Evolutionary conservation across 2,888 invertebrate species (phyloP).

Genomic region (Gortyna flavago): DNA sequence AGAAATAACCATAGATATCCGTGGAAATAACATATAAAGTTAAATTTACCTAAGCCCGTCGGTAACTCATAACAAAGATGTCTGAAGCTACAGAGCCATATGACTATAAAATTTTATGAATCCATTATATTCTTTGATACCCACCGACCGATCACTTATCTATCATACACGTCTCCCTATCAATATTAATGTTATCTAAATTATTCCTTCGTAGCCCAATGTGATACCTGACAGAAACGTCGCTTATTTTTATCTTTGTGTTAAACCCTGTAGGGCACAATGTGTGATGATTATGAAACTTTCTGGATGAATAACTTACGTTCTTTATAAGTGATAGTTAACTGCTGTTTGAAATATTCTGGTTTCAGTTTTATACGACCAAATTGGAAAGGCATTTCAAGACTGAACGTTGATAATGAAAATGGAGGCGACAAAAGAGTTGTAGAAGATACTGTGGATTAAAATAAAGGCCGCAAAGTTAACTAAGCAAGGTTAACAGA

Average conservation of each 20-base stretch:
- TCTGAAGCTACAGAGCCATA: not conserved
- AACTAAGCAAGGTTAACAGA: not conserved
- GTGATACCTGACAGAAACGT: conserved; percentile 28
- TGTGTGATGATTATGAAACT: conserved; percentile 14
- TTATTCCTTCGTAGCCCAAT: conserved; percentile 33
- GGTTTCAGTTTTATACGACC: not conserved
- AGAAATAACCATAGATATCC: no score
- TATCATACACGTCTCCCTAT: conserved; percentile 26
- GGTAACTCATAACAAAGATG: conserved; percentile 12
- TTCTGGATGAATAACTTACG: not conserved
- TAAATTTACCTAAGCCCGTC: not conserved
- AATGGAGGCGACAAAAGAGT: no score
- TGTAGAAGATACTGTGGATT: not conserved
- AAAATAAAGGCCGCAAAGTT: not conserved
- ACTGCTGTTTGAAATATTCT: not conserved
- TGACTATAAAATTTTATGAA: conserved; percentile 26
- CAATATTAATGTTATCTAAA: conserved; percentile 45
- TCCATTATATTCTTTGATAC: conserved; percentile 40
- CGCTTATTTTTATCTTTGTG: conserved; percentile 22
- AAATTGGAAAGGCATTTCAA: not conserved
- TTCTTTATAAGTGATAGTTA: not conserved
- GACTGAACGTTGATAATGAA: not conserved
- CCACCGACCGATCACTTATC: conserved; percentile 30
- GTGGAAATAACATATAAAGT: not conserved
- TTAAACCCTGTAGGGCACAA: conserved; percentile 13